Base-by-base conservation (phyloP, 2,113 vertebrate genomes). In the Colius striatus region DNA sequence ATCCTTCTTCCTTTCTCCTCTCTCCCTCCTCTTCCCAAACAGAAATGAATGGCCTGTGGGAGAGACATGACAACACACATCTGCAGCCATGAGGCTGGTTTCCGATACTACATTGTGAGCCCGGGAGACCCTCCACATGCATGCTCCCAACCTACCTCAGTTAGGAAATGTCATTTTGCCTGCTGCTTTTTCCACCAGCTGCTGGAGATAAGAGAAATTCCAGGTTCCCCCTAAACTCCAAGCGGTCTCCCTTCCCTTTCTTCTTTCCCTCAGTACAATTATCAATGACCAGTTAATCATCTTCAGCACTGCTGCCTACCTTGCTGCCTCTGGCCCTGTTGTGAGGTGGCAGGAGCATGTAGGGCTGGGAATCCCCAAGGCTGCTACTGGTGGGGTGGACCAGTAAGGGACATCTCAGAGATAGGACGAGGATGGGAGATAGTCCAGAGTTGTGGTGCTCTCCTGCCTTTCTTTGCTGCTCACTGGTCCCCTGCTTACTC, bases 21-120 rank as follows among this genome's bases (percentile, higher is more conserved):
- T 29, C 57, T 55, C 22, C 14, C 48, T 74, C 34, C 34, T 32
- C 62, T 87, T 68, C 54, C 65, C 65, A 32, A 9, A n/a, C n/a
- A 76, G 55, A 36, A 16, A n/a, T 1, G 2, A 70, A 34, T 0
- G 10, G 22, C 20, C 51, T n/a, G 2, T 21, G 70, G 53, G 45
- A 57, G 20, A 41, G 36, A n/a, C 0, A 1, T 18, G 41, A 30
- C 70, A 38, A 4, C 1, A 0, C 5, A 10, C 5, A 16, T 30
- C n/a, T 50, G 8, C 11, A 51, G 51, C 12, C 71, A 25, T 19
- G 25, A 74, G 51, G 27, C 0, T 67, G 8, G 9, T 36, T 62
- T 77, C 41, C 73, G 32, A 0, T 6, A 32, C 6, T 4, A 21
- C 9, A 8, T 3, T 1, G 4, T 9, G 50, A 15, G 15, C 10